Conservation (phyloP, 2,113 vertebrate genomes). For the Ptilorrhoa leucosticta region DNA sequence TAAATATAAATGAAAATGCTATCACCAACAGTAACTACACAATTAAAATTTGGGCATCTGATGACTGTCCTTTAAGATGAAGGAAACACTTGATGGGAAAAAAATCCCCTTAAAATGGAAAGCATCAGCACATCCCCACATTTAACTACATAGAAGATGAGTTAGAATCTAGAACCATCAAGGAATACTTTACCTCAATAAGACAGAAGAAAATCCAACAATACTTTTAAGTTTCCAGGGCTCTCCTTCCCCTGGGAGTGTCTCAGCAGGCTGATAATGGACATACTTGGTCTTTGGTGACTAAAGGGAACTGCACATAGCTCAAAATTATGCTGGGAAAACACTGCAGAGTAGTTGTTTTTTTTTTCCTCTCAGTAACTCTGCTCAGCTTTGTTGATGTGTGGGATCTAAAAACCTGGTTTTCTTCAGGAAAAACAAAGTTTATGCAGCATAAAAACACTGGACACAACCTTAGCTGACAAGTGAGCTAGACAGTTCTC, state of each 20-base stretch:
- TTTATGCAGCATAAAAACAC: neutral
- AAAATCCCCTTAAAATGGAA: neutral
- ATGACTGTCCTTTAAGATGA: neutral
- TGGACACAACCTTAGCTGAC: neutral
- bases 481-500: neutral
- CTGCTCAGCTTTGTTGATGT: neutral
- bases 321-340: neutral
- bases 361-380: neutral
- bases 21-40: neutral
- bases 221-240: neutral
- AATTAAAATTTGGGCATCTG: neutral
- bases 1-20: neutral
- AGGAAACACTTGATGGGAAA: neutral
- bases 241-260: neutral
- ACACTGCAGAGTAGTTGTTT: accelerated
- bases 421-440: neutral
- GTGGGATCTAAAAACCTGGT: neutral
- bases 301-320: neutral
- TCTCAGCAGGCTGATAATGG: neutral
- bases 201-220: neutral
- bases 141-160: neutral
- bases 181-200: neutral
- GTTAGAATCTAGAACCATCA: neutral
- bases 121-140: accelerated
- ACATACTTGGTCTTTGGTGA: neutral